These are phyloP conservation scores for Apamea anceps DNA, from an alignment of 2,888 invertebrate species.

Conservation along the genomic window DNA sequence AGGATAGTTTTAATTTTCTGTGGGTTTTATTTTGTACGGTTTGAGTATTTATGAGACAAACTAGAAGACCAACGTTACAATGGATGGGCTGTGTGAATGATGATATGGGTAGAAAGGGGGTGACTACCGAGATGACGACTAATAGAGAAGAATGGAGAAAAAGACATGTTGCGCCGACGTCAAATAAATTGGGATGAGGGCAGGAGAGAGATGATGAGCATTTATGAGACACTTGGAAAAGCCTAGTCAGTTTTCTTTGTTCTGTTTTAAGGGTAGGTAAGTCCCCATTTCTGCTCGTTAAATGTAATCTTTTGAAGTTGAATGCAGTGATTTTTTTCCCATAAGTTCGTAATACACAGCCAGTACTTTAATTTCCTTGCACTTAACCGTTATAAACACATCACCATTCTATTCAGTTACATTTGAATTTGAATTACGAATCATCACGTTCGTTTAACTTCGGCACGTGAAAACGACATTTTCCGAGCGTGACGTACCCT, in stretches of 20 bases:
- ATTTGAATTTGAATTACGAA: conserved; percentile 54
- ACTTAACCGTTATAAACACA: conserved; percentile 4
- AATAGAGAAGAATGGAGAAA: neutral
- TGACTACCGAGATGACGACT: neutral
- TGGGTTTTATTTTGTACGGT: neutral
- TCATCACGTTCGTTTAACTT: conserved; percentile 53
- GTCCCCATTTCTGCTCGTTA: neutral
- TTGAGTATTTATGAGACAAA: neutral
- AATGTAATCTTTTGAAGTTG: neutral
- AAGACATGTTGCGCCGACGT: neutral
- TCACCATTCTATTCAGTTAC: conserved; percentile 11
- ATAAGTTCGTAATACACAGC: neutral
- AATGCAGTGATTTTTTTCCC: neutral
- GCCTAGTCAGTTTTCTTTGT: neutral
- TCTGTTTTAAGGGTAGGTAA: neutral
- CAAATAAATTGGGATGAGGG: neutral
- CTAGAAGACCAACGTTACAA: neutral
- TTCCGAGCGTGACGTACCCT: conserved; percentile 35
- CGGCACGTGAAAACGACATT: conserved; percentile 48
- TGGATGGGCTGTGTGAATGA: neutral
- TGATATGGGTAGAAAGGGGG: neutral
- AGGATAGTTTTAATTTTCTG: neutral
- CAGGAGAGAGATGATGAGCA: neutral
- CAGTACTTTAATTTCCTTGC: neutral
- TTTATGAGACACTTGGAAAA: neutral